These are phyloP conservation scores for Erynnis tages DNA, from an alignment of 2,888 invertebrate genomes.

Conservation along the genomic window DNA sequence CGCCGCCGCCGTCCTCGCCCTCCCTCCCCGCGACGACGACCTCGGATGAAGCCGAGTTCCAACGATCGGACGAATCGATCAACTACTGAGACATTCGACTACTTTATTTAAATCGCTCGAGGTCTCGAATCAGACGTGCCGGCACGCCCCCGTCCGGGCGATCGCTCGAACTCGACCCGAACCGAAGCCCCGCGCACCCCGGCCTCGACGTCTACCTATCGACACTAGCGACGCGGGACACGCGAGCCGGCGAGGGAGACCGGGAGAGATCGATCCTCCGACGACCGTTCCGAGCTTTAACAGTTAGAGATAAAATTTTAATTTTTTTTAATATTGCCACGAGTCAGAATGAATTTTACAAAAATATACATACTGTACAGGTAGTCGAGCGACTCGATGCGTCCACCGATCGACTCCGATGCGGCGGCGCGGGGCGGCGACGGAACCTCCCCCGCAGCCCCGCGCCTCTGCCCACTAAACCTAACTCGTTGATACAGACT, in stretches of 20 bases:
- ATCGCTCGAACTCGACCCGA: neutral
- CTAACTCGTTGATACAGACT: slow-evolving; percentile 78
- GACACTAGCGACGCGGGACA: neutral
- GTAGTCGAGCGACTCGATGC: slow-evolving; percentile 70
- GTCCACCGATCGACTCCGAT: slow-evolving; percentile 56
- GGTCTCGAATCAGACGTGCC: too few species aligned
- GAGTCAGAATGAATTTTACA: slow-evolving; percentile 76
- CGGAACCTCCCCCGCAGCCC: too few species aligned
- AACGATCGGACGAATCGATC: too few species aligned
- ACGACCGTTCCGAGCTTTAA: slow-evolving; percentile 73
- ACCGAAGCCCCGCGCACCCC: neutral
- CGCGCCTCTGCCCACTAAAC: slow-evolving; percentile 48
- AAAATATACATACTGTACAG: slow-evolving; percentile 80
- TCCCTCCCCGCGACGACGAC: neutral
- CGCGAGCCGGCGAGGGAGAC: slow-evolving; percentile 1
- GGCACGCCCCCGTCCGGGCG: too few species aligned
- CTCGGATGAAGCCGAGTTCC: too few species aligned
- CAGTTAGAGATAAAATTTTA: slow-evolving; percentile 68
- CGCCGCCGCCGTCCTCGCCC: neutral
- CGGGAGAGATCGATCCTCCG: slow-evolving; percentile 36
- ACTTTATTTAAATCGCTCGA: too few species aligned
- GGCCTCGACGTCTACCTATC: neutral
- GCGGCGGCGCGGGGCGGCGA: slow-evolving; percentile 8
- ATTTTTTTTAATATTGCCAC: slow-evolving; percentile 76
- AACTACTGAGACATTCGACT: too few species aligned